Evolutionary conservation across 1,140 invertebrate species (phyloP).

Genomic region (Drosophila kurseongensis): DNA sequence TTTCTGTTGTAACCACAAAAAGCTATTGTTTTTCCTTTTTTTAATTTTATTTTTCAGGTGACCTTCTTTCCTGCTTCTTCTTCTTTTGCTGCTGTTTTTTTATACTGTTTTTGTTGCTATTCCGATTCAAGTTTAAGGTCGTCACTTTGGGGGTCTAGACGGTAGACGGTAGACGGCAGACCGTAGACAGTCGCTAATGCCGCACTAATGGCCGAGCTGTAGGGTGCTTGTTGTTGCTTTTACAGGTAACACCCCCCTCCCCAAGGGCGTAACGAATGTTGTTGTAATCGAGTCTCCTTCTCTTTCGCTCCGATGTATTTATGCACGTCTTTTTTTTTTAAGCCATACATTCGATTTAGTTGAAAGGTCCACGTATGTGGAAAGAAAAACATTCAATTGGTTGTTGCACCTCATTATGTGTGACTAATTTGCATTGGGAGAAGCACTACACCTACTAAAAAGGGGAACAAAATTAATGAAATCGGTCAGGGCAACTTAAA

Average conservation of each 20-base stretch:
- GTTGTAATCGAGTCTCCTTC: conserved; percentile 29
- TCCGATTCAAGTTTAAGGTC: conserved; percentile 80
- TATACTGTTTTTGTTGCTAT: conserved; percentile 26
- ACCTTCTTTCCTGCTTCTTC: conserved; percentile 41
- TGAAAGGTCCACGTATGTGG: conserved; percentile 15
- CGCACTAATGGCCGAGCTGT: conserved; percentile 51
- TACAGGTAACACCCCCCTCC: conserved; percentile 33
- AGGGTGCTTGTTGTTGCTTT: conserved; percentile 48
- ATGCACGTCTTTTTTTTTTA: conserved; percentile 1
- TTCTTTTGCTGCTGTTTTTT: conserved; percentile 27
- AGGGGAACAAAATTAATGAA: conserved; percentile 10
- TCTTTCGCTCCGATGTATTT: background rate
- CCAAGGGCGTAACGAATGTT: conserved; percentile 67
- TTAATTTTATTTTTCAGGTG: conserved; percentile 14
- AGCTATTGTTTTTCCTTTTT: conserved; percentile 9
- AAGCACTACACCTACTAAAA: conserved; percentile 13
- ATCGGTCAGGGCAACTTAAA: conserved; percentile 22
- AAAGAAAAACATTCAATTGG: conserved; percentile 26
- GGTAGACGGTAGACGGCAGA: conserved; percentile 15
- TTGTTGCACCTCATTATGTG: conserved; percentile 41
- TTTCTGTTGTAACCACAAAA: conserved; percentile 53
- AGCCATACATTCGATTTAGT: conserved; percentile 10
- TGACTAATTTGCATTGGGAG: conserved; percentile 26
- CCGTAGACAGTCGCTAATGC: conserved; percentile 64
- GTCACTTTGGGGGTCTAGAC: conserved; percentile 37